Evolutionary conservation across 2,113 vertebrate genomes (phyloP), one percentile per base, ranked within the genome.

Genomic region (Paralichthys olivaceus): DNA sequence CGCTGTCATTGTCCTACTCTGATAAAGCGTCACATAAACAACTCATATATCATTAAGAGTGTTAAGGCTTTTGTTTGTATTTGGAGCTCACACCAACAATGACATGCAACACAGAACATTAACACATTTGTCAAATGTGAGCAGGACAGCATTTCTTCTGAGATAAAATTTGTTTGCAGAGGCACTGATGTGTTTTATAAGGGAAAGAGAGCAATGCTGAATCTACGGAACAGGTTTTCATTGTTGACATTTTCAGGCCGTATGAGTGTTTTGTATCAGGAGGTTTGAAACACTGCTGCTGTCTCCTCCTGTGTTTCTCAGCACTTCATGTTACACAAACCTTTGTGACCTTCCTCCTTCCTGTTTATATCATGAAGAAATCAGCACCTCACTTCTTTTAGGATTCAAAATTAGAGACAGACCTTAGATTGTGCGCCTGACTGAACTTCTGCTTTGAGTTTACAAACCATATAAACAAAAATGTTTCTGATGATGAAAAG

Each of bases 321-420:
- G 66, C 0, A 1, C 25, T 57, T 26, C 25, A 61, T 66, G 20
- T 69, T 60, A 56, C 67, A 49, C 57, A 77, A 69, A 65, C 43
- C 56, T 28, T 47, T 70, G 75, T 84, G 79, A 80, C n/a, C 28
- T 73, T 81, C 59, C 65, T 72, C 19, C 83, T 84, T 72, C 19
- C 83, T 84, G 83, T 85, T 86, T 83, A 83, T 67, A 59, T 69
- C 34, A 74, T 54, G 28, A 65, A 74, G 34, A 86, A 81, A 64
- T 62, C 75, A 63, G 53, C 57, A 66, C 65, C 73, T 76, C 34
- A 51, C 11, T 53, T 49, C 37, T 59, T 82, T 72, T 53, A 59
- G 22, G 53, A 68, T 11, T 28, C 54, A 68, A 32, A 70, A 60
- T 84, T 65, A 53, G 53, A 89, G 68, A 79, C 26, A 53, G 12